Evolutionary conservation across 2,888 invertebrate species (phyloP), one percentile per base, ranked within the genome.

Genomic region (Dastarcus helophoroides): DNA sequence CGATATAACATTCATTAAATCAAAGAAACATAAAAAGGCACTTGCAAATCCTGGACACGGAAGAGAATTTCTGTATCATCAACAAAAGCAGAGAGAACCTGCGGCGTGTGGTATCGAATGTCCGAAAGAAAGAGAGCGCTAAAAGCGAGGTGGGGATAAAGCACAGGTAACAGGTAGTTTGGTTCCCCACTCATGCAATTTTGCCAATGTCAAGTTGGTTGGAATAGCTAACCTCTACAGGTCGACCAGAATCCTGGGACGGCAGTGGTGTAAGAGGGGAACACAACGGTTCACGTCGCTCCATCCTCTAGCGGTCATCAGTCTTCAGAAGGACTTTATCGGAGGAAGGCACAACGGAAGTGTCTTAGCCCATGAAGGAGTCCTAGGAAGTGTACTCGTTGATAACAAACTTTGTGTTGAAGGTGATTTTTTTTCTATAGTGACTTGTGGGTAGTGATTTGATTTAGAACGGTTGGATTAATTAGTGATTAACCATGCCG

Each of bases 401-500:
- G 19, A 17, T n/a, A 17, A 17, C 6, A 17, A 17, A 17, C 19
- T 17, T 7, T 17, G 6, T 7, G n/a, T 6, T 17, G 19, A 17
- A 17, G 11, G 19, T 17, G 19, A 17, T 17, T 17, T 17, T 17
- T 7, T 17, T 17, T 17, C 6, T 17, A 17, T 3, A 17, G 19
- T 17, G 19, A 17, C 19, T n/a, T 17, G 6, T 7, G 19, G 19
- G n/a, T 17, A 7, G 19, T 17, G 19, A 7, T 6, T 17, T 17
- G 19, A 7, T 22, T 27, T 28, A 10, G 28, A 30, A 34, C 31
- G 14, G 26, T 33, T 33, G 33, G 34, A 33, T 33, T 33, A 33
- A 26, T 7, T 17, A 16, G 38, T 32, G 36, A 29, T 6, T 26
- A 51, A 65, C 54, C 52, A 89, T 89, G 89, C 89, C 89, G 72